These are phyloP conservation scores for Coracopsis vasa DNA, from an alignment of 2,113 vertebrate genomes.

Conservation along the genomic window DNA sequence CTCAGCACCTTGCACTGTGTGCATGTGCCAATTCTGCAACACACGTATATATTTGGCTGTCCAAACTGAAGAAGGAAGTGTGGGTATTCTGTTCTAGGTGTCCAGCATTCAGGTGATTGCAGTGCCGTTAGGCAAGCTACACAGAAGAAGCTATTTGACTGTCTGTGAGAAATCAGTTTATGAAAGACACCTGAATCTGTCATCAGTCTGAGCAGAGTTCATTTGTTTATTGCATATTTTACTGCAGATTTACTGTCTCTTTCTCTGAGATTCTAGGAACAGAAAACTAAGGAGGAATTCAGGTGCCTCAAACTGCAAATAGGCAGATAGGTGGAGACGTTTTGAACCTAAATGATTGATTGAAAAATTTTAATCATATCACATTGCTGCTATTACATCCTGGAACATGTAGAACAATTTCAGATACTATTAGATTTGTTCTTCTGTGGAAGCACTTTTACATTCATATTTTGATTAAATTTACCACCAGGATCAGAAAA, in stretches of 20 bases:
- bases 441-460: neutral
- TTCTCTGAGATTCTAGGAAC: neutral
- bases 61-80: neutral
- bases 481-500: neutral
- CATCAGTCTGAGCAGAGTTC: neutral
- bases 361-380: neutral
- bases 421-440: neutral
- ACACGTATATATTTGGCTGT: fast-evolving
- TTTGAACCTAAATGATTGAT: neutral
- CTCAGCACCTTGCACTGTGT: no score
- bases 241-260: neutral
- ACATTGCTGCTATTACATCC: neutral
- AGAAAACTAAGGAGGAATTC: neutral
- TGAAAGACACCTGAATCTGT: neutral
- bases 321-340: neutral
- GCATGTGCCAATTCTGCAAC: fast-evolving
- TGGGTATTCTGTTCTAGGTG: fast-evolving
- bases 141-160: neutral
- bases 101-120: neutral
- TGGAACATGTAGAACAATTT: neutral
- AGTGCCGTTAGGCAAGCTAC: neutral
- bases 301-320: neutral
- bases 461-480: neutral
- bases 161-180: neutral
- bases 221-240: neutral